phyloP scores from a whole-genome alignment of 2,888 invertebrate species.

The Drosophila seclusa region DNA sequence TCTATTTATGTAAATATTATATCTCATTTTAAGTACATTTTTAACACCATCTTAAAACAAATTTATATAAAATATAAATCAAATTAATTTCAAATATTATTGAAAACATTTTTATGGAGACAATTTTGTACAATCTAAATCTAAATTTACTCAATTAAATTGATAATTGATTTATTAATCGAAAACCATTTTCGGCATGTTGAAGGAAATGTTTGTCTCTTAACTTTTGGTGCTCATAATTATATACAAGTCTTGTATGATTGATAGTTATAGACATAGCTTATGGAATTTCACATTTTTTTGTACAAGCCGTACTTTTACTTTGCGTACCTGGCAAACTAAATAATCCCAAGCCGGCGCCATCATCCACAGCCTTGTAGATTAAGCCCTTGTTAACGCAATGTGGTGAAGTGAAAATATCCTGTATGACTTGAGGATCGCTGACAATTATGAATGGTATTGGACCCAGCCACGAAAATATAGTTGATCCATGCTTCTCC shows the following conservation, averaged over 20 bases:
- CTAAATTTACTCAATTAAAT: not conserved
- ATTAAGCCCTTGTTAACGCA: constrained; percentile 81
- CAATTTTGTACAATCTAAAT: not conserved
- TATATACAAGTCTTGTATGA: not conserved
- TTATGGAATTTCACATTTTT: not conserved
- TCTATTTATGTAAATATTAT: not conserved
- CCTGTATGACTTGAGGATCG: constrained; percentile 78
- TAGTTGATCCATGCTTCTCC: constrained; percentile 66
- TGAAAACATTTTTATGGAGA: not conserved
- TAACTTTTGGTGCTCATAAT: not conserved
- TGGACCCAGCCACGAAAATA: constrained; percentile 83
- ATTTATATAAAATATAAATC: not conserved
- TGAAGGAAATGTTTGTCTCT: not conserved
- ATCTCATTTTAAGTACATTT: not conserved
- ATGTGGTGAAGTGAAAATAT: constrained; percentile 80
- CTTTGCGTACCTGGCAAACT: constrained; percentile 68
- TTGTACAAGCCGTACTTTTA: not conserved
- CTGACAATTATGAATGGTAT: constrained; percentile 79
- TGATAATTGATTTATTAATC: not conserved
- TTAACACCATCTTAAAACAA: not conserved
- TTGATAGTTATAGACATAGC: not conserved
- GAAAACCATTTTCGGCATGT: not conserved
- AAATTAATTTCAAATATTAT: not conserved
- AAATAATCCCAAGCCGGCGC: constrained; percentile 78
- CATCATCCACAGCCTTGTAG: constrained; percentile 80